Percentiles rank a stretch among this genome's conserved stretches.
Evolutionary conservation across 2,113 vertebrate species (phyloP).

Genomic region (Gallinago jamesoni): DNA sequence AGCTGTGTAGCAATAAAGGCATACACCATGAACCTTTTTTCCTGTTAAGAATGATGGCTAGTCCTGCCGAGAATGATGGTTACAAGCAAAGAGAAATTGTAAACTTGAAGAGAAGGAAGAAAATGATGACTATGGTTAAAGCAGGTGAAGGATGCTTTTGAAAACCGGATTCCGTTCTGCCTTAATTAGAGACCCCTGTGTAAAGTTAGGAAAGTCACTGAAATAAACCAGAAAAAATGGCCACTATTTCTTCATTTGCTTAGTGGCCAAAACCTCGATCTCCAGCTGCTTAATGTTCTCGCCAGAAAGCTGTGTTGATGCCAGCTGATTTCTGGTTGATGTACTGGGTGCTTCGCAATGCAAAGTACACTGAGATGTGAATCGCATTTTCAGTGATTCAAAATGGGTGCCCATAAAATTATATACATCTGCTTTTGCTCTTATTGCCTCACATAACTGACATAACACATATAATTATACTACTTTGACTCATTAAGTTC

Average conservation of each 20-base stretch:
- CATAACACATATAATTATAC: neutral
- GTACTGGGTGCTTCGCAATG: neutral
- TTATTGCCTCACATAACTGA: neutral
- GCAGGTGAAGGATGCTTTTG: neutral
- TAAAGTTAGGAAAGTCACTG: neutral
- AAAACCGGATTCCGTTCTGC: neutral
- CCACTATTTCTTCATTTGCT: neutral
- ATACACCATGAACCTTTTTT: neutral
- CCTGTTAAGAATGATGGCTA: neutral
- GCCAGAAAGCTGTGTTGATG: neutral
- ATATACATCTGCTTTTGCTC: rapidly evolving
- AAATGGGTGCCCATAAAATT: neutral
- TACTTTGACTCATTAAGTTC: neutral
- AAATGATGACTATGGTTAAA: neutral
- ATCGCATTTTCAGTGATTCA: neutral
- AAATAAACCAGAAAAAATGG: neutral
- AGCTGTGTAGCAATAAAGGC: neutral
- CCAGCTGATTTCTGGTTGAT: neutral
- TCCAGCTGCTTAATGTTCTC: neutral
- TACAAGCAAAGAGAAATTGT: neutral
- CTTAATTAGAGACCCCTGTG: neutral
- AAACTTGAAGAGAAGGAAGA: neutral
- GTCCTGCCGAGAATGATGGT: neutral
- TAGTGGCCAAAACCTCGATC: neutral
- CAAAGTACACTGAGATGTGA: neutral